phyloP scores from a whole-genome alignment of 2,888 invertebrate species.

The Herminia tarsipennalis region DNA sequence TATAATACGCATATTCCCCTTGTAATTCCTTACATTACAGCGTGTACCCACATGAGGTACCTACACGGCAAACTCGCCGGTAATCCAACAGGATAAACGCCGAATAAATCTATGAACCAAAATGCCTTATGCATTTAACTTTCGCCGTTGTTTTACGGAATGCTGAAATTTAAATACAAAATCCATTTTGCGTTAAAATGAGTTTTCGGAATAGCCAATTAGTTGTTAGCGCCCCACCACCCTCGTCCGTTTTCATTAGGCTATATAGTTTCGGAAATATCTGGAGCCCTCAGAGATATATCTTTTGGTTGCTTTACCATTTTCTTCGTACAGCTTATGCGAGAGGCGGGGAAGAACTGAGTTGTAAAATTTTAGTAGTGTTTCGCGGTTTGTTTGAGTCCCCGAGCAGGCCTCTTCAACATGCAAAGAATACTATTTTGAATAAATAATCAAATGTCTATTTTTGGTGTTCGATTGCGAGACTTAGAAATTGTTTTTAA shows the following conservation, averaged over 20 bases:
- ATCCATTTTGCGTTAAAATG: constrained; percentile 86
- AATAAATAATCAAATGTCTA: constrained; percentile 30
- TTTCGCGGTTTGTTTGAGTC: constrained; percentile 66
- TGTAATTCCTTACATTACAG: too few relatives aligned
- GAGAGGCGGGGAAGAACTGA: constrained; percentile 64
- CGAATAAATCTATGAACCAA: constrained; percentile 60
- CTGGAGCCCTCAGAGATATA: constrained; percentile 81
- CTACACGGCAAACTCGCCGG: constrained; percentile 22
- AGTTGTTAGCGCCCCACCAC: constrained; percentile 85
- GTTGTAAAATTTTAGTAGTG: constrained; percentile 76
- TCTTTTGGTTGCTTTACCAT: constrained; percentile 79
- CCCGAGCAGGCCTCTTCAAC: constrained; percentile 17
- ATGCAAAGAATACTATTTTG: constrained; percentile 31
- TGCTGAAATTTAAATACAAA: constrained; percentile 85
- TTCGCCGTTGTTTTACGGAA: constrained; percentile 81
- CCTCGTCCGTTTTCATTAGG: constrained; percentile 85
- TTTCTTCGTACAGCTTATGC: constrained; percentile 76
- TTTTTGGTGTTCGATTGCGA: too few relatives aligned
- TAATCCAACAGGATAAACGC: constrained; percentile 46
- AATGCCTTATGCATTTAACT: constrained; percentile 78
- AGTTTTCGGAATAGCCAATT: constrained; percentile 86
- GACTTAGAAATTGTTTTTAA: too few relatives aligned
- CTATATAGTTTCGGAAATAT: constrained; percentile 85
- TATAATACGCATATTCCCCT: too few relatives aligned
- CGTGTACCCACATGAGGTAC: constrained; percentile 11